phyloP scores from a whole-genome alignment of 2,113 vertebrate species.

The Odocoileus virginianus region DNA sequence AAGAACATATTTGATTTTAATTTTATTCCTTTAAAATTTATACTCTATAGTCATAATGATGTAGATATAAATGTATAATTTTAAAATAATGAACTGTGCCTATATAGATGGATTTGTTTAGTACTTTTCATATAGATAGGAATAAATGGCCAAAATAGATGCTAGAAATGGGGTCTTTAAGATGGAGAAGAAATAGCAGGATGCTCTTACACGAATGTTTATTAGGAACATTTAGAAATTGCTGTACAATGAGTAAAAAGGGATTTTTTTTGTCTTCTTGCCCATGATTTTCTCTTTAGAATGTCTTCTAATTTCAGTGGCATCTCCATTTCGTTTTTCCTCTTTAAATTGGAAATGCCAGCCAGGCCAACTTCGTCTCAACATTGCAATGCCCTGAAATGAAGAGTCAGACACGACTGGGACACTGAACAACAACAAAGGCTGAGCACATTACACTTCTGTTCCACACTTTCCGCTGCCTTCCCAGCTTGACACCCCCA shows the following conservation, averaged over 20 bases:
- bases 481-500: neutral
- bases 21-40: neutral
- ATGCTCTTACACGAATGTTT: neutral
- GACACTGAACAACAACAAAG: neutral
- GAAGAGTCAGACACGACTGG: accelerated
- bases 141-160: neutral
- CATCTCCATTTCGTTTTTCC: neutral
- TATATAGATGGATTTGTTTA: neutral
- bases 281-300: neutral
- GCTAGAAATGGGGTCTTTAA: neutral
- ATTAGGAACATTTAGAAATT: neutral
- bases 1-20: neutral
- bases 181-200: neutral
- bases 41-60: neutral
- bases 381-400: neutral
- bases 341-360: neutral
- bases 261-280: neutral
- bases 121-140: neutral
- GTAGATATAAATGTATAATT: neutral
- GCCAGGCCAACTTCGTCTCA: neutral
- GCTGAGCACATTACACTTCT: accelerated
- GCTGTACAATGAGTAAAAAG: neutral
- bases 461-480: neutral
- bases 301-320: neutral
- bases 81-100: neutral